Percentiles rank a stretch among this genome's conserved stretches.
Conservation (phyloP, 2,888 invertebrate species). For the Aethes cnicana region DNA sequence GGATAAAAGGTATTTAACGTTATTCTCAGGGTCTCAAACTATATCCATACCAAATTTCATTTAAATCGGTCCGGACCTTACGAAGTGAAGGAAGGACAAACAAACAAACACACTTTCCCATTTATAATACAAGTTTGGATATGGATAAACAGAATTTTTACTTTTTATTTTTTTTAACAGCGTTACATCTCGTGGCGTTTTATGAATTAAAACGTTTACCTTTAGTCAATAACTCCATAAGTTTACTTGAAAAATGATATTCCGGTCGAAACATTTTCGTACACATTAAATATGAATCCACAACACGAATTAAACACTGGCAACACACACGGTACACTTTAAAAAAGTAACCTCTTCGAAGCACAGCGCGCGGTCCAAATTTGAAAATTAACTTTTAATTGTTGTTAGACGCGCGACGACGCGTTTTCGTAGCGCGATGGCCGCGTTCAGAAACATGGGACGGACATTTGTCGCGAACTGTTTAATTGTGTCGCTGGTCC, state of each 20-base stretch:
- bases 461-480: constrained; percentile 71
- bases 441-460: constrained; percentile 61
- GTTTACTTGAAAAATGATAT: constrained; percentile 75
- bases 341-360: constrained; percentile 1
- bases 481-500: constrained; percentile 77
- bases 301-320: constrained; percentile 1
- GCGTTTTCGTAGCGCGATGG: constrained; percentile 44
- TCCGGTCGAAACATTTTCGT: constrained; percentile 63
- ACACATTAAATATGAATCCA: constrained; percentile 43
- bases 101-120: too few relatives aligned
- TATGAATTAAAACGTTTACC: too few relatives aligned
- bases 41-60: too few relatives aligned
- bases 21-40: too few relatives aligned
- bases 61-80: too few relatives aligned
- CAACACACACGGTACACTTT: constrained; percentile 2
- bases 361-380: constrained; percentile 8
- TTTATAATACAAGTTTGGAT: too few relatives aligned
- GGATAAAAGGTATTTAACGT: too few relatives aligned
- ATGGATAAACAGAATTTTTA: too few relatives aligned
- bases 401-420: constrained; percentile 15
- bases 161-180: neutral
- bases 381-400: constrained; percentile 21
- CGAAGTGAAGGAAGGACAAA: too few relatives aligned
- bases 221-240: constrained; percentile 71
- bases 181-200: neutral